Evolutionary conservation across 2,888 invertebrate species (phyloP).

Genomic region (Molanna angustata): DNA sequence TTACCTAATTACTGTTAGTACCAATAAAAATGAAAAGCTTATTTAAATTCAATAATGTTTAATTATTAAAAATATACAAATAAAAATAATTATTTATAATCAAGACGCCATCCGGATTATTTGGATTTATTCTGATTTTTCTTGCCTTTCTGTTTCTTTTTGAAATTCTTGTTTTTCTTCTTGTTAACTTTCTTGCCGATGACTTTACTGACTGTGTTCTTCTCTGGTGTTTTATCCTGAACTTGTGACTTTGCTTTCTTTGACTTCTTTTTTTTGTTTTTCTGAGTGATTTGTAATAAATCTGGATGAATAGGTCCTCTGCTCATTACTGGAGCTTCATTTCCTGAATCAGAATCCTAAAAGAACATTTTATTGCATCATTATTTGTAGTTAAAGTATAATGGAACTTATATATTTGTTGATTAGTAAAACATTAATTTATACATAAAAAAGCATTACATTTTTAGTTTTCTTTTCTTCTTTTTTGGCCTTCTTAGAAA

Average conservation of each 20-base stretch:
- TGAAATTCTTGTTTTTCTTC: constrained; percentile 37
- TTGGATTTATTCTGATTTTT: constrained; percentile 11
- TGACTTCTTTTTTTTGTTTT: constrained; percentile 21
- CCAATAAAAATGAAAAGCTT: too few species aligned
- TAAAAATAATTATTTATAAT: too few species aligned
- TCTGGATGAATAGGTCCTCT: constrained; percentile 21
- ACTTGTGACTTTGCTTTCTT: constrained; percentile 8
- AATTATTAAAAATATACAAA: too few species aligned
- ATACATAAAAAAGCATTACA: constrained; percentile 4
- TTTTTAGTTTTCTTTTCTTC: constrained; percentile 1
- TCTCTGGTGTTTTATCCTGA: too few species aligned
- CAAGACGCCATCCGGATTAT: too few species aligned
- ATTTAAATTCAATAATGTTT: too few species aligned
- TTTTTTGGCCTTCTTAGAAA: constrained; percentile 38
- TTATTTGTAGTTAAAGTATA: too few species aligned
- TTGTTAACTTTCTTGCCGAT: constrained; percentile 19
- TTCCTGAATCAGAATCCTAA: constrained; percentile 8
- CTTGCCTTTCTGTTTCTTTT: constrained; percentile 19
- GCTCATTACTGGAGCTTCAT: neutral
- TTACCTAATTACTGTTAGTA: neutral
- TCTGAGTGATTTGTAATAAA: constrained; percentile 9
- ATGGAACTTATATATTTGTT: neutral
- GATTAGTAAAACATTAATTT: neutral
- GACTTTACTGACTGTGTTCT: too few species aligned
- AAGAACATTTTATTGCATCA: neutral